phyloP scores from a whole-genome alignment of 2,797 vertebrate species.

The Melanogrammus aeglefinus region DNA sequence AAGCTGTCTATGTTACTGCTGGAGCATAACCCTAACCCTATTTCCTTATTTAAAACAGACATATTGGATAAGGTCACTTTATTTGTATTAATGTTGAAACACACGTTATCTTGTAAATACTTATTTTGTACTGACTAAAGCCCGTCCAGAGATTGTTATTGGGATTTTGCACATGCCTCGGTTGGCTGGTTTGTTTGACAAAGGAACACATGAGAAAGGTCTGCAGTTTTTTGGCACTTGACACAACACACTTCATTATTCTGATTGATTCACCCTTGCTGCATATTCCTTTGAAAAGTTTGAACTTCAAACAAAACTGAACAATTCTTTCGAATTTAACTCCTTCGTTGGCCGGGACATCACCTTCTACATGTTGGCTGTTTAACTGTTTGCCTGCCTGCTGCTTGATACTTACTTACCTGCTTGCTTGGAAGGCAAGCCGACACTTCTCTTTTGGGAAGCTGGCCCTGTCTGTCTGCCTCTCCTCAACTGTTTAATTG shows the following conservation, averaged over 20 bases:
- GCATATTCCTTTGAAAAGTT: background rate
- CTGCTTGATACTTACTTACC: background rate
- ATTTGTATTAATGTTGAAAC: background rate
- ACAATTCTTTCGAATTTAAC: background rate
- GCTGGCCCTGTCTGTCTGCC: no score
- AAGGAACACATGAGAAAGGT: background rate
- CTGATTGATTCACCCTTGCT: background rate
- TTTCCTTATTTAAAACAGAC: background rate
- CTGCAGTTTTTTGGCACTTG: background rate
- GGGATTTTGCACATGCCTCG: no score
- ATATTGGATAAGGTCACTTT: background rate
- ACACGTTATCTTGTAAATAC: background rate
- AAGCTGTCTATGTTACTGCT: background rate
- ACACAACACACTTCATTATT: background rate
- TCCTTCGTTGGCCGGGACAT: background rate
- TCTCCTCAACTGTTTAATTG: background rate
- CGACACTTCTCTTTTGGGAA: no score
- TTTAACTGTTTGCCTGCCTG: background rate
- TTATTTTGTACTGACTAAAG: background rate
- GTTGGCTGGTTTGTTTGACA: background rate
- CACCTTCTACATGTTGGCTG: background rate
- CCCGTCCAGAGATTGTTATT: background rate
- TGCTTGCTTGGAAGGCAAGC: background rate
- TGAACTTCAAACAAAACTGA: background rate
- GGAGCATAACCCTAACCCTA: background rate